Conservation (phyloP, 1,140 invertebrate species). For the Drosophila mauritiana region DNA sequence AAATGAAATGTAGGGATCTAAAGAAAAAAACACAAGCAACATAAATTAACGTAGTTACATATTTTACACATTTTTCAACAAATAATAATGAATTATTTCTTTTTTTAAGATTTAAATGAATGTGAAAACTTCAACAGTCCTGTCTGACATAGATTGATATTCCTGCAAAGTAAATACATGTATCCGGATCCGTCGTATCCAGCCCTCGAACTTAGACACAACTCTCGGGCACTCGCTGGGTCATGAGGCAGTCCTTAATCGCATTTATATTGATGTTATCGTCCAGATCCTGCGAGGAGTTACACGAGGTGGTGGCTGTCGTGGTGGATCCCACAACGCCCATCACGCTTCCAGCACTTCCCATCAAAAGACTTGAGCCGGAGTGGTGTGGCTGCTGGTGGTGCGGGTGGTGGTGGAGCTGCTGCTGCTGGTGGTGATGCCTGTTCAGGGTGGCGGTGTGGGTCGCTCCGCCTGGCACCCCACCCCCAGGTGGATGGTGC, state of each 20-base stretch:
- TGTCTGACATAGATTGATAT: conserved; percentile 15
- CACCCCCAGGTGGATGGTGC: conserved; percentile 48
- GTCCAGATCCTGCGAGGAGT: conserved; percentile 81
- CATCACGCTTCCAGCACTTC: conserved; percentile 68
- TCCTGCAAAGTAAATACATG: conserved; percentile 34
- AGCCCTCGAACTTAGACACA: conserved; percentile 63
- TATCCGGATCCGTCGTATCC: neutral
- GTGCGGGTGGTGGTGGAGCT: conserved; percentile 41
- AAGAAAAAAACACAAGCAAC: no score
- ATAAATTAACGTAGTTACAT: neutral
- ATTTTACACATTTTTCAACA: neutral
- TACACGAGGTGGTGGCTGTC: conserved; percentile 78
- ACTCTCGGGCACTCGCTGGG: conserved; percentile 82
- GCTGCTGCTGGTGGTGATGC: conserved; percentile 64
- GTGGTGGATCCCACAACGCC: conserved; percentile 50
- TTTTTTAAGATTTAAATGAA: neutral
- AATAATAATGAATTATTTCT: neutral
- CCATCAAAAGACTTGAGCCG: conserved; percentile 70
- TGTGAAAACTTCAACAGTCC: neutral
- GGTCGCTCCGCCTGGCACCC: neutral
- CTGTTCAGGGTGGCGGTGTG: conserved; percentile 66
- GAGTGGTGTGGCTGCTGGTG: conserved; percentile 61
- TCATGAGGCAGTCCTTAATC: conserved; percentile 84
- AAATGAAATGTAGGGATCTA: neutral
- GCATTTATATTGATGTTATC: conserved; percentile 84